phyloP scores from a whole-genome alignment of 2,888 invertebrate genomes.

The Tachina fera region DNA sequence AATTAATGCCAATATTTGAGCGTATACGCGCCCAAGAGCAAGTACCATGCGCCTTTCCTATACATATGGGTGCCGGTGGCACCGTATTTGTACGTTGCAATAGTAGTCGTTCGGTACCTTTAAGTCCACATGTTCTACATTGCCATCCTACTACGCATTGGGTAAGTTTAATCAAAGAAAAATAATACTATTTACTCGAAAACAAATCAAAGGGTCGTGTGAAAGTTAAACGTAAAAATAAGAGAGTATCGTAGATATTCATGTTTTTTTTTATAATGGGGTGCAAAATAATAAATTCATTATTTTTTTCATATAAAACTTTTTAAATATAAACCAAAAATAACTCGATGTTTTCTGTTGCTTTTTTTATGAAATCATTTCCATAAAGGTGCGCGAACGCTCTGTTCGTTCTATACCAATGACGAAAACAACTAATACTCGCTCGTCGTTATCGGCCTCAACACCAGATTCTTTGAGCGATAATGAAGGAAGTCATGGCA shows the following conservation, averaged over 20 bases:
- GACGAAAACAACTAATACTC: conserved; percentile 87
- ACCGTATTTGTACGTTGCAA: conserved; percentile 87
- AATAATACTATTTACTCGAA: not conserved
- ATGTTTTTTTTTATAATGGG: conserved; percentile 47
- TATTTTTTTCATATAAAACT: conserved; percentile 38
- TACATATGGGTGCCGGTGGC: conserved; percentile 90
- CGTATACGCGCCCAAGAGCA: conserved; percentile 95
- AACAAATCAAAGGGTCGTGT: not conserved
- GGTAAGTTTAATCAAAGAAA: conserved; percentile 80
- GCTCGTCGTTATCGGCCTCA: conserved; percentile 92
- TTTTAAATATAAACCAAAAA: not conserved
- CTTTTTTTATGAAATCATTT: conserved; percentile 21
- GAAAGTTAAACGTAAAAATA: conserved; percentile 12
- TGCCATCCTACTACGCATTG: conserved; percentile 88
- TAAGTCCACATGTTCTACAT: conserved; percentile 86
- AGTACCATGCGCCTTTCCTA: conserved; percentile 94
- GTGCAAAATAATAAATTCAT: conserved; percentile 62
- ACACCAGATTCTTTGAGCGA: conserved; percentile 95
- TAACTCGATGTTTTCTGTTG: not conserved
- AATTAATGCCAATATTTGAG: conserved; percentile 98
- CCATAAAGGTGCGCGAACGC: conserved; percentile 92
- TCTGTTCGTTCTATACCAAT: conserved; percentile 96
- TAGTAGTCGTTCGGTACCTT: conserved; percentile 86
- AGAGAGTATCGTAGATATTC: conserved; percentile 9
- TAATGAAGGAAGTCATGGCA: conserved; percentile 86